Percentiles rank a stretch among this genome's conserved stretches.
Evolutionary conservation across 2,113 vertebrate species (phyloP).

Genomic region (Perca flavescens): DNA sequence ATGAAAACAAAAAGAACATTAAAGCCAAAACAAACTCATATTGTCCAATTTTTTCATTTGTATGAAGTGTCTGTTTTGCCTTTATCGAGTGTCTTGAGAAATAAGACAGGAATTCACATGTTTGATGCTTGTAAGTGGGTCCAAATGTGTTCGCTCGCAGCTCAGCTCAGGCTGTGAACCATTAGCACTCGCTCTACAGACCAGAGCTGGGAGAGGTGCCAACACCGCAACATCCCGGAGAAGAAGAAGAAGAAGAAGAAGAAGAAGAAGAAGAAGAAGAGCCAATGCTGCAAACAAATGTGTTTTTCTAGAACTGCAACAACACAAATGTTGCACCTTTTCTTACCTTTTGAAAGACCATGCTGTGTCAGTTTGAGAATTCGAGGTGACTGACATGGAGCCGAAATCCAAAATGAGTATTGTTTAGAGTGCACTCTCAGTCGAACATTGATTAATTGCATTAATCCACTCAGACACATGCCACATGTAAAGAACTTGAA

Average conservation of each 20-base stretch:
- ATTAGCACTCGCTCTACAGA: conserved; percentile 49
- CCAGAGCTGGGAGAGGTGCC: conserved; percentile 46
- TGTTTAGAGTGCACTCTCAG: too few species aligned
- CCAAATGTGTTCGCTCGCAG: conserved; percentile 66
- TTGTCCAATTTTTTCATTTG: conserved; percentile 46
- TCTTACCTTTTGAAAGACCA: not conserved
- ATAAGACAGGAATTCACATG: conserved; percentile 42
- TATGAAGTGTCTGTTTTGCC: conserved; percentile 24
- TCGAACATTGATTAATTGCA: not conserved
- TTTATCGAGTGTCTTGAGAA: conserved; percentile 24
- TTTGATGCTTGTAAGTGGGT: conserved; percentile 63
- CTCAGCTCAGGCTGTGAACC: conserved; percentile 59
- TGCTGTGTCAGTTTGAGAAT: not conserved
- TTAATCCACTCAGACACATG: conserved; percentile 30
- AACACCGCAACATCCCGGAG: conserved; percentile 17
- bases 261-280: not conserved
- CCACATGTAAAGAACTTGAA: conserved; percentile 18
- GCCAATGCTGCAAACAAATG: conserved; percentile 25
- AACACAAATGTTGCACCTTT: not conserved
- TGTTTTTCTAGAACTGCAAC: not conserved
- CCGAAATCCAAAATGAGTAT: conserved; percentile 1
- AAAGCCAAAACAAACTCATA: conserved; percentile 47
- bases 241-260: not conserved
- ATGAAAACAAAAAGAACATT: conserved; percentile 23
- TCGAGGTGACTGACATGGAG: conserved; percentile 5